Evolutionary conservation across 2,113 vertebrate genomes (phyloP).

Genomic region (Willisornis vidua): DNA sequence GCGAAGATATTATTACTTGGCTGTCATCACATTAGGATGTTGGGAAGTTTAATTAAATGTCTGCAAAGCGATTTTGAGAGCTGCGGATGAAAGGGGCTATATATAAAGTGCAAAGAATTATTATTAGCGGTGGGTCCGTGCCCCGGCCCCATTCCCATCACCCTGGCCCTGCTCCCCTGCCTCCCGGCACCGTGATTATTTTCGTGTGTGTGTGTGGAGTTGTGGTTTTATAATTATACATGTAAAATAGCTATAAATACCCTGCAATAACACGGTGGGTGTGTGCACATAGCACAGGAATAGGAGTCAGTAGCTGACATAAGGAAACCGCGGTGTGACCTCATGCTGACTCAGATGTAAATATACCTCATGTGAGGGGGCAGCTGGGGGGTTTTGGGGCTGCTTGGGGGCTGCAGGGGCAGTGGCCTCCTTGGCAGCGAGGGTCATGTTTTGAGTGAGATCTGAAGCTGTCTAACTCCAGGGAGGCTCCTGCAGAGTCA

Average conservation of each 20-base stretch:
- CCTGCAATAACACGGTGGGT: slow-evolving; percentile 35
- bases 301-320: slow-evolving; percentile 37
- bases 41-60: slow-evolving; percentile 52
- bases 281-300: slow-evolving; percentile 49
- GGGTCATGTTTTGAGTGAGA: not conserved
- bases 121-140: slow-evolving; percentile 7
- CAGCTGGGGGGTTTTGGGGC: not conserved
- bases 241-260: slow-evolving; percentile 59
- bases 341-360: slow-evolving; percentile 62
- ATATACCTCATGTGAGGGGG: not conserved
- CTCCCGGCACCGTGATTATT: slow-evolving; percentile 17
- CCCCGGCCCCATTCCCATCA: not conserved
- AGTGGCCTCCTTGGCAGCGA: not conserved
- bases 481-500: not conserved
- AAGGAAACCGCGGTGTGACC: slow-evolving; percentile 48
- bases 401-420: not conserved
- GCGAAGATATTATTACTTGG: not conserved
- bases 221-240: slow-evolving; percentile 50
- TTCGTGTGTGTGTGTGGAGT: not conserved
- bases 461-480: not conserved
- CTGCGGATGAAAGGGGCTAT: slow-evolving; percentile 10
- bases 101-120: slow-evolving; percentile 52
- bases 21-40: slow-evolving; percentile 47
- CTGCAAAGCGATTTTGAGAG: slow-evolving; percentile 32
- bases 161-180: not conserved